phyloP scores from a whole-genome alignment of 1,140 invertebrate genomes.

The Phthorimaea operculella region DNA sequence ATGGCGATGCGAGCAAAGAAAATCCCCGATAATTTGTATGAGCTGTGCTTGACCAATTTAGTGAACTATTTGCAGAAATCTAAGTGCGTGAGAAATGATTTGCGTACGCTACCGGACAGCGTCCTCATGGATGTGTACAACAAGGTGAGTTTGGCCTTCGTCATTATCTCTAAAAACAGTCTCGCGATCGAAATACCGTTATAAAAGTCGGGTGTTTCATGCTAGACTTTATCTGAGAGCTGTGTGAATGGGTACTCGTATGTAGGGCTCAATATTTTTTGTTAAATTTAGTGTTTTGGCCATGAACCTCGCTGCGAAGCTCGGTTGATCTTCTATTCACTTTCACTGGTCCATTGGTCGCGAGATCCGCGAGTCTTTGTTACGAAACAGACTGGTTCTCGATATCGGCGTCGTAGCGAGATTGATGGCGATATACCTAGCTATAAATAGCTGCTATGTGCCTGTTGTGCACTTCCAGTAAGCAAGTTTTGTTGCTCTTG shows the following conservation, averaged over 20 bases:
- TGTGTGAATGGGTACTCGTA: neutral
- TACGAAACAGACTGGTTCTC: neutral
- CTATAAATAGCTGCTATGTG: no score
- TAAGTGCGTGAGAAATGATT: slow-evolving; percentile 57
- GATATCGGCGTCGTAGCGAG: neutral
- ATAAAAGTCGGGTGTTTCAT: slow-evolving; percentile 20
- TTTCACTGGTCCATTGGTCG: neutral
- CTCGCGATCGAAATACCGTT: slow-evolving; percentile 41
- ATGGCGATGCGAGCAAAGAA: slow-evolving; percentile 50
- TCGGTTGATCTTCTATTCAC: neutral
- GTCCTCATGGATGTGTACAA: slow-evolving; percentile 75
- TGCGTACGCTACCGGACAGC: slow-evolving; percentile 67
- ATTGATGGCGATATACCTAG: no score
- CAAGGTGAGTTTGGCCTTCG: slow-evolving; percentile 66
- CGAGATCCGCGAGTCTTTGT: neutral
- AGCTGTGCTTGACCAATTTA: slow-evolving; percentile 66
- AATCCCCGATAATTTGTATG: slow-evolving; percentile 69
- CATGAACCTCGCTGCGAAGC: neutral
- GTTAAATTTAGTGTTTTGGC: neutral
- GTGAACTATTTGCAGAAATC: slow-evolving; percentile 61
- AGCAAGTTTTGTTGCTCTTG: no score
- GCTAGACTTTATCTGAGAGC: slow-evolving; percentile 10
- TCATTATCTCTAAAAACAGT: slow-evolving; percentile 44
- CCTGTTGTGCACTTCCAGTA: no score
- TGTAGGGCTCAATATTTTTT: neutral